A percentile compares a stretch with the other conserved stretches of the same genome.
phyloP scores from a whole-genome alignment of 2,113 vertebrate genomes.

The Thinocorus orbignyianus region DNA sequence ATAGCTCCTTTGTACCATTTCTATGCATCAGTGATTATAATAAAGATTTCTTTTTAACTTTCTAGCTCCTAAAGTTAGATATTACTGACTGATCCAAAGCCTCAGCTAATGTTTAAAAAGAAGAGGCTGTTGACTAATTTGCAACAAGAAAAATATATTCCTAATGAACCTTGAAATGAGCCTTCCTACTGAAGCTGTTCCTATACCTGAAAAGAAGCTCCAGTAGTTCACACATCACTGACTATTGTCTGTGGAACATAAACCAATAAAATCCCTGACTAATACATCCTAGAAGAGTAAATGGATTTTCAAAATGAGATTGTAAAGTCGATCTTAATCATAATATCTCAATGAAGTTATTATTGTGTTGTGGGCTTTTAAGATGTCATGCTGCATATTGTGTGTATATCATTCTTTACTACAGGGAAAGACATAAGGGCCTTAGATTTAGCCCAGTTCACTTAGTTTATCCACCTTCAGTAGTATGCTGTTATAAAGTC shows the following conservation, averaged over 20 bases:
- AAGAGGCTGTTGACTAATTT: slow-evolving; percentile 40
- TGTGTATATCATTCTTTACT: background rate
- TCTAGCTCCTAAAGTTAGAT: slow-evolving; percentile 28
- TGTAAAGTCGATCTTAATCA: slow-evolving; percentile 27
- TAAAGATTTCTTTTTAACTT: slow-evolving; percentile 41
- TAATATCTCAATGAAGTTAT: slow-evolving; percentile 5
- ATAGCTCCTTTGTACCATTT: slow-evolving; percentile 15
- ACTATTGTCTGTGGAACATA: background rate
- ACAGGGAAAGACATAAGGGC: background rate
- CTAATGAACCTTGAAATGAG: slow-evolving; percentile 47
- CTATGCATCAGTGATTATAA: slow-evolving; percentile 29
- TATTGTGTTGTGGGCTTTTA: background rate
- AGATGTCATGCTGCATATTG: background rate
- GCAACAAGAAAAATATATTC: slow-evolving; percentile 52
- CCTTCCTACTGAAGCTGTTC: background rate
- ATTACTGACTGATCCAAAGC: slow-evolving; percentile 30
- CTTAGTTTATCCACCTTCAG: background rate
- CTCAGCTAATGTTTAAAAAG: slow-evolving; percentile 20
- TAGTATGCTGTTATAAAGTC: background rate
- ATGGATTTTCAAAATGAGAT: slow-evolving; percentile 41
- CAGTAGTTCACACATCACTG: slow-evolving; percentile 24
- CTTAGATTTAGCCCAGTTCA: background rate
- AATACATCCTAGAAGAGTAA: slow-evolving; percentile 10
- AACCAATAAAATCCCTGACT: slow-evolving; percentile 4
- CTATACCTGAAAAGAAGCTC: slow-evolving; percentile 41